Conservation (phyloP, 2,888 invertebrate species). For the Nymphalis polychloros region DNA sequence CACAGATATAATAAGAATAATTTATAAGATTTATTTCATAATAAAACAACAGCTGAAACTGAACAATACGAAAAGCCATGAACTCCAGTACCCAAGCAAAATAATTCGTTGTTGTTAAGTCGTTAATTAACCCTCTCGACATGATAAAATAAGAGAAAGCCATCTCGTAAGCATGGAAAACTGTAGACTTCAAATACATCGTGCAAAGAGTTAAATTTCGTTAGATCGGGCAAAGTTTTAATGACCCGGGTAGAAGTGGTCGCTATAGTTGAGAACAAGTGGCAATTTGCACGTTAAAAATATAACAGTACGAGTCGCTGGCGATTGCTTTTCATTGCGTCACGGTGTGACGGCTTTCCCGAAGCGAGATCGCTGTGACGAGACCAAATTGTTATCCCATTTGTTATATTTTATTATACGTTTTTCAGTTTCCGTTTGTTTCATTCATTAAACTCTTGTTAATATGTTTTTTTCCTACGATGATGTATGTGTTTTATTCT, state of each 20-base stretch:
- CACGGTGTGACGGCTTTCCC: constrained; percentile 21
- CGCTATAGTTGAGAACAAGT: constrained; percentile 17
- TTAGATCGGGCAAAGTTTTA: constrained; percentile 19
- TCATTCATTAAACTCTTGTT: constrained; percentile 3
- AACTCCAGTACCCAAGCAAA: not conserved
- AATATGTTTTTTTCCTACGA: not conserved
- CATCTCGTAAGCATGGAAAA: constrained; percentile 9
- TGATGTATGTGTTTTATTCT: not conserved
- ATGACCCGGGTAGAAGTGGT: constrained; percentile 17
- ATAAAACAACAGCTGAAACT: constrained; percentile 6
- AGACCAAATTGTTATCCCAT: constrained; percentile 11
- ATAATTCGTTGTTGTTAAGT: not conserved
- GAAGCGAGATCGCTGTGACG: constrained; percentile 20
- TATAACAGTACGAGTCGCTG: constrained; percentile 22
- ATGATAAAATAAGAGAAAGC: constrained; percentile 1
- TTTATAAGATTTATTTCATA: not conserved
- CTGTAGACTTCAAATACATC: not conserved
- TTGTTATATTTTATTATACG: constrained; percentile 6
- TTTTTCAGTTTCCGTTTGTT: not conserved
- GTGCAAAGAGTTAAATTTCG: constrained; percentile 8
- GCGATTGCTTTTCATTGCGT: constrained; percentile 25
- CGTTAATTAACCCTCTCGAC: constrained; percentile 8
- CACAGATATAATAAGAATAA: not conserved
- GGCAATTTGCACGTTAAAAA: constrained; percentile 32
- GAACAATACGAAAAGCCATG: constrained; percentile 1